Evolutionary conservation across 2,797 vertebrate species (phyloP), one percentile per base, ranked within the genome.

Genomic region (Lepus oiostolus): DNA sequence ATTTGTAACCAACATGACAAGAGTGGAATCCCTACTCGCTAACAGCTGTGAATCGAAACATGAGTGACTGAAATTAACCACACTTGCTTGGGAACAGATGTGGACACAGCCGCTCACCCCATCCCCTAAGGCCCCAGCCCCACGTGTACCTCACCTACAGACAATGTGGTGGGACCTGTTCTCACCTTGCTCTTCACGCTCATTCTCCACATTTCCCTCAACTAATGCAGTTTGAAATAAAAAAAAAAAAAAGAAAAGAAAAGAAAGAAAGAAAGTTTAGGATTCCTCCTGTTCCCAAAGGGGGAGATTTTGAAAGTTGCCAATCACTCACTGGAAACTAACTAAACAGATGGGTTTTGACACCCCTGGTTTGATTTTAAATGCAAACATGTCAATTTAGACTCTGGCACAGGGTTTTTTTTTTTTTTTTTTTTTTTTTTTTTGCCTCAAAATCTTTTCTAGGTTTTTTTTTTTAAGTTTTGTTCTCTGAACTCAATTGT

Each of bases 361-460:
- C 88, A 98, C 94, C 95, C 96, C 93, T 97, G 85, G 97, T 91
- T 94, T 96, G 96, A 97, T 95, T 97, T 92, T 70, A 96, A 96
- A 98, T 80, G 88, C 82, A 98, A 98, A 97, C 97, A 97, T 94
- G 98, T 97, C 97, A 95, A 95, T 97, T 98, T 88, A 82, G 95
- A 79, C 83, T 93, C 92, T 96, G 91, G 85, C 84, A 96, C 16
- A 54, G 65, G 94, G 97, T 94, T 47, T 63, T 71, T 91, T 72
- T 93, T 94, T 96, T 60, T 2, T 12, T 92, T 80, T 86, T 84
- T 83, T 80, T 75, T 76, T 86, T 96, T 90, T 92, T 74, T 58
- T 58, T 58, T 58, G 14, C 1, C 19, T 16, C 54, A 16, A 16
- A 58, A 58, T 58, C 54, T 58, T 58, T 58, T 16, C 7, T 58